Evolutionary conservation across 2,888 invertebrate species (phyloP).

Genomic region (Chydorus sphaericus): DNA sequence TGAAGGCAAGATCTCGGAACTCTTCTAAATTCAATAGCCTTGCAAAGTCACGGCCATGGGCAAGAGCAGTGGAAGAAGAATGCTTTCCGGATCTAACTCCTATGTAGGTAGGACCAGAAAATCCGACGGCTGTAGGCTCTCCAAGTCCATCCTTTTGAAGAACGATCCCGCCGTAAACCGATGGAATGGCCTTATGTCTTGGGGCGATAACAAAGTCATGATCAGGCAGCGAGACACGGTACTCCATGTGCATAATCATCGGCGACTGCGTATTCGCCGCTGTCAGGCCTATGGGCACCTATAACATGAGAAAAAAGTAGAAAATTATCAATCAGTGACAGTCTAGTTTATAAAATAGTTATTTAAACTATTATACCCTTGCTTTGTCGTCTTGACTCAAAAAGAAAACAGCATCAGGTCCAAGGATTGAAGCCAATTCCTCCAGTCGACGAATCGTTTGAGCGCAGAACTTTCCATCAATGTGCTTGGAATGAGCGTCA

Average conservation of each 20-base stretch:
- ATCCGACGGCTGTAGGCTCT: constrained; percentile 24
- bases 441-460: constrained; percentile 18
- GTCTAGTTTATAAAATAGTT: no score
- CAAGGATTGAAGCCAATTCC: constrained; percentile 22
- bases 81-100: constrained; percentile 25
- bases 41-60: constrained; percentile 23
- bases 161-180: constrained; percentile 25
- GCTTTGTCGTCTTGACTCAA: constrained; percentile 26
- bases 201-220: constrained; percentile 25
- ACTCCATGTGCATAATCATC: constrained; percentile 24
- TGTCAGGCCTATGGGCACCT: constrained; percentile 27
- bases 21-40: constrained; percentile 18
- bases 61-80: constrained; percentile 21
- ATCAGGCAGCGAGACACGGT: constrained; percentile 22
- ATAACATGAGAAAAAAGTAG: no score
- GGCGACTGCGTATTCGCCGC: constrained; percentile 29
- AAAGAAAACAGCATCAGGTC: constrained; percentile 21
- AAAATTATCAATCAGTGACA: no score
- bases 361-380: no score
- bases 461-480: background rate
- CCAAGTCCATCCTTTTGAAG: constrained; percentile 21
- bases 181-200: constrained; percentile 24
- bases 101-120: constrained; percentile 30
- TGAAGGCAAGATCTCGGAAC: constrained; percentile 18
- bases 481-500: constrained; percentile 1